Percentiles rank a stretch among this genome's conserved stretches.
Evolutionary conservation across 2,113 vertebrate species (phyloP).

Genomic region (Psephotus haematonotus): DNA sequence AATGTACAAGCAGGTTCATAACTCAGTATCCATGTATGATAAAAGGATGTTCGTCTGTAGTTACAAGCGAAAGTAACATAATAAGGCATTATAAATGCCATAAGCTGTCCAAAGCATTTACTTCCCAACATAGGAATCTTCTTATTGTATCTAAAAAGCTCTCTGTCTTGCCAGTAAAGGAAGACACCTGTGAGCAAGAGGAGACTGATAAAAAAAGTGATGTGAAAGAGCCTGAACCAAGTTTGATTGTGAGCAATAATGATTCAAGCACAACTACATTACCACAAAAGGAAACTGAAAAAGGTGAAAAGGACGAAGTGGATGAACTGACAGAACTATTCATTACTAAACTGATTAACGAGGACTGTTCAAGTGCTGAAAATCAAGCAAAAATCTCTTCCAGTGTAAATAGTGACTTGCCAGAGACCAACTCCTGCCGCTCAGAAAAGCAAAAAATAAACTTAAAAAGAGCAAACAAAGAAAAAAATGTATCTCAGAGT

Average conservation of each 20-base stretch:
- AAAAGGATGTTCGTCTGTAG: constrained; percentile 91
- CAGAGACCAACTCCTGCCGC: constrained; percentile 65
- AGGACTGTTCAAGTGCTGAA: constrained; percentile 74
- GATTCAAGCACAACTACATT: constrained; percentile 70
- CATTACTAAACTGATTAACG: constrained; percentile 83
- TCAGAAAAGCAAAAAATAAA: constrained; percentile 74
- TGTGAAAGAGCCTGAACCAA: constrained; percentile 53
- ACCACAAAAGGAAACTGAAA: constrained; percentile 69
- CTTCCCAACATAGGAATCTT: constrained; percentile 87
- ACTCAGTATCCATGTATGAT: constrained; percentile 97
- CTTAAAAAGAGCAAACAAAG: constrained; percentile 81
- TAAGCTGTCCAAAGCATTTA: constrained; percentile 90
- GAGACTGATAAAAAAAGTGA: constrained; percentile 62
- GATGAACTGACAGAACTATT: constrained; percentile 82
- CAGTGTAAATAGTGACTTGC: constrained; percentile 67
- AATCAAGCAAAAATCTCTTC: constrained; percentile 67
- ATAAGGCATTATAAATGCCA: constrained; percentile 94
- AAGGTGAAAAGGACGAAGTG: constrained; percentile 80
- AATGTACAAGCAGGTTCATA: constrained; percentile 87
- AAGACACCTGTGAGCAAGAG: constrained; percentile 75
- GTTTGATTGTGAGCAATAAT: constrained; percentile 44
- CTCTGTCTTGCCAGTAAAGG: constrained; percentile 73
- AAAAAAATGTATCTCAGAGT: constrained; percentile 79
- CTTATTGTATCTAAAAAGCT: constrained; percentile 90
- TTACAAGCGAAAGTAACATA: constrained; percentile 89